Base-by-base conservation (phyloP, 2,113 vertebrate genomes). In the Megalops atlanticus region DNA sequence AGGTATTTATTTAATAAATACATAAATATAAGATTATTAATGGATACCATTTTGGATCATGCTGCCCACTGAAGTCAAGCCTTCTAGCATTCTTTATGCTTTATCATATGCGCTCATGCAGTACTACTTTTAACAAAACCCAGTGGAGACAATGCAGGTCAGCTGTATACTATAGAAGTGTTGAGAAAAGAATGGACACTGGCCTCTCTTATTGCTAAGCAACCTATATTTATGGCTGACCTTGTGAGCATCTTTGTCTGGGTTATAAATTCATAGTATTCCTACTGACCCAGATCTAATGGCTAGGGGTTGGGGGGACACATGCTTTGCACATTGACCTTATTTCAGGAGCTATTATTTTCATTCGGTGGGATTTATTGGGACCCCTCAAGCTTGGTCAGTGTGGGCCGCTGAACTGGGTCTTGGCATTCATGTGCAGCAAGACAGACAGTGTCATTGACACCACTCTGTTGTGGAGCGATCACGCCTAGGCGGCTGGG, bases 151-250 rank as follows among this genome's bases (percentile, higher is more conserved):
- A 33, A 49, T 47, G 41, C 43, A 41, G 74, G n/a, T 24, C 14
- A 27, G 43, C 40, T 41, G 38, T 8, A 11, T 76, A 49, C 24
- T 40, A 21, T 35, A 40, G 21, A 40, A 31, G 31, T 73, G 4
- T 36, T 15, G 43, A 43, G 40, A 47, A 15, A 31, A 31, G 5
- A 45, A n/a, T 71, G 69, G 54, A 15, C 16, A 24, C 71, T 40
- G 11, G 2, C 24, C 58, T 2, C 21, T 47, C 31, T 47, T 49
- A 33, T n/a, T 76, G 41, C 41, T 5, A 75, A 47, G 74, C 18
- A 49, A 31, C 31, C 74, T 49, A 49, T 49, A 31, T 76, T 76
- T 33, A 47, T 47, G 41, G 15, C 27, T 76, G 74, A 76, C 74
- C 41, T 47, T 76, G 43, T 31, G 40, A 33, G 40, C 47, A 76